Base-by-base conservation (phyloP, 2,797 vertebrate species). In the Sternarchorhynchus goeldii region DNA sequence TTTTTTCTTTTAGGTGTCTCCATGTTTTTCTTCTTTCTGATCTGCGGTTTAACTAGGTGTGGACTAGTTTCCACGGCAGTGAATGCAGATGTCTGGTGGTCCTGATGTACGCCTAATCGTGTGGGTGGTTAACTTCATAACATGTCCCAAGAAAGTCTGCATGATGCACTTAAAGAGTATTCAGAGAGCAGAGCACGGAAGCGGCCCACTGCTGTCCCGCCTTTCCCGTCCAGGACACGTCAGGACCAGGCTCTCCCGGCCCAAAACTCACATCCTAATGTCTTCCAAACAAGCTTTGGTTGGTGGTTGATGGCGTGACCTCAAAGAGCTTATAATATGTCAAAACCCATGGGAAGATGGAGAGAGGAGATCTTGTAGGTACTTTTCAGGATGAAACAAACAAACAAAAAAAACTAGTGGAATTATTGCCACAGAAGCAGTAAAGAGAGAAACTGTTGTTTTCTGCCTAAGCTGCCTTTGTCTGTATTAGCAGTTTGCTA, bases 171-270 rank as follows among this genome's bases (percentile, higher is more conserved):
- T 12, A 32, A n/a, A n/a, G 50, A 56, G 21, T 29, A n/a, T 45
- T 16, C 70, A 77, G 56, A 17, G 36, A 16, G 3, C 14, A 18
- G 18, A 59, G 0, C 21, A 39, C 12, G 41, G n/a, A 63, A 64
- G 50, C 64, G 16, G 32, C 59, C 66, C 7, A 70, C 84, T 79
- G 80, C 78, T 85, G 83, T 87, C 77, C 84, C 77, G 79, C 56
- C 75, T 66, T 76, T 83, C 85, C 85, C 81, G 87, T 80, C 82
- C 77, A 87, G 87, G 86, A 88, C 80, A 90, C 85, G 82, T 75
- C 59, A 73, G 86, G 82, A 87, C 85, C 86, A 80, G 84, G 87
- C 80, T 59, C 72, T 75, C 58, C 63, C 72, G 73, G 84, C 88
- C 79, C 82, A 76, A 75, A 84, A 84, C 87, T 81, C 20, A 2